Evolutionary conservation across 2,113 vertebrate species (phyloP).

Genomic region (Scophthalmus maximus): DNA sequence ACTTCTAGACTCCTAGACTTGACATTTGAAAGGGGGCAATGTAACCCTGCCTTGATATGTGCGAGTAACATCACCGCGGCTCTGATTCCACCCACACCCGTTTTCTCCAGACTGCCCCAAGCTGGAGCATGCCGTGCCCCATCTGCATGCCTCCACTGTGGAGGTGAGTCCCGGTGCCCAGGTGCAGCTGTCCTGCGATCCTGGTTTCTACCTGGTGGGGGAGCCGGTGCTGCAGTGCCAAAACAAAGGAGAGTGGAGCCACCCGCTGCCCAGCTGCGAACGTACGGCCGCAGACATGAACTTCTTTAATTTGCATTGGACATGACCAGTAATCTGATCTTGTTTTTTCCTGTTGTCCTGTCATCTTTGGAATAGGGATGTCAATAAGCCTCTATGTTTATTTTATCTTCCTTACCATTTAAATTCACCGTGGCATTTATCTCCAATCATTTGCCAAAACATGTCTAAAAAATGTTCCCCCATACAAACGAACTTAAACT

Average conservation of each 20-base stretch:
- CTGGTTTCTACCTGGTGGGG: slow-evolving; percentile 94
- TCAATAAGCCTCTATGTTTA: not conserved
- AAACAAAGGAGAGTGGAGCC: slow-evolving; percentile 94
- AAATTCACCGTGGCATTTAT: too few species aligned
- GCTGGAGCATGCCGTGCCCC: slow-evolving; percentile 86
- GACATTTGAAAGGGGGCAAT: not conserved
- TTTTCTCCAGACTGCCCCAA: slow-evolving; percentile 89
- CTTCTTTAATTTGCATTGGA: not conserved
- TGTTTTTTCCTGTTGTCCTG: not conserved
- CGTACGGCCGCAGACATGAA: slow-evolving; percentile 81
- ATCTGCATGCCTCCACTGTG: slow-evolving; percentile 84
- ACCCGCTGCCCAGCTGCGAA: slow-evolving; percentile 91
- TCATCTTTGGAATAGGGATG: not conserved
- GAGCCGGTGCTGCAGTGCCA: slow-evolving; percentile 91
- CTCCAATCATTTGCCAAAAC: too few species aligned
- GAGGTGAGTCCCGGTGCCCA: slow-evolving; percentile 90
- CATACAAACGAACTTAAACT: too few species aligned
- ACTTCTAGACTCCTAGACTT: not conserved
- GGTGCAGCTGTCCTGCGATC: slow-evolving; percentile 92
- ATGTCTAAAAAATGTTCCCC: too few species aligned
- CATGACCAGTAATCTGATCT: not conserved
- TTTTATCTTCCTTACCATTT: not conserved
- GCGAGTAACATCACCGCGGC: not conserved
- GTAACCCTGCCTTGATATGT: not conserved
- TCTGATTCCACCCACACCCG: not conserved